A percentile compares a stretch with the other conserved stretches of the same genome.
These are phyloP conservation scores for Myrmecophaga tridactyla DNA, from an alignment of 2,113 vertebrate species.

Conservation along the genomic window DNA sequence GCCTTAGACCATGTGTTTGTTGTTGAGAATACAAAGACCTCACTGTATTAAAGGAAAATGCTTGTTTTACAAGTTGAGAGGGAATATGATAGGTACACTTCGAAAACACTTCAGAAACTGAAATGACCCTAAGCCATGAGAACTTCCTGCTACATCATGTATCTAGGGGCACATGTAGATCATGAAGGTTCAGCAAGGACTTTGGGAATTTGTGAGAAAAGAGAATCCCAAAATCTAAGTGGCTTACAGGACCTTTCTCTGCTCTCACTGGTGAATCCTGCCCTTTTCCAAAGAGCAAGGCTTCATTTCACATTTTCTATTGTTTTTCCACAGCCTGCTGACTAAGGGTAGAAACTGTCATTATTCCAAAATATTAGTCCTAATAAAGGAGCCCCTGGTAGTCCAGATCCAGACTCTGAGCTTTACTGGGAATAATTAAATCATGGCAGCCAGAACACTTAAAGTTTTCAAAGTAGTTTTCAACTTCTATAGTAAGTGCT, in stretches of 20 bases:
- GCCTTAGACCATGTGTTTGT: slow-evolving; percentile 74
- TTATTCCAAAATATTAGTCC: slow-evolving; percentile 37
- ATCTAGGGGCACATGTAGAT: slow-evolving; percentile 43
- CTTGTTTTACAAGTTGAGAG: slow-evolving; percentile 76
- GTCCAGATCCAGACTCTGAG: neutral
- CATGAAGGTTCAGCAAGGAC: neutral
- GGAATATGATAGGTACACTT: slow-evolving; percentile 81
- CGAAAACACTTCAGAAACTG: slow-evolving; percentile 77
- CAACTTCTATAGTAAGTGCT: neutral
- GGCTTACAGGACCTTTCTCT: neutral
- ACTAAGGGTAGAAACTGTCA: neutral
- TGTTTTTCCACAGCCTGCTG: slow-evolving; percentile 7
- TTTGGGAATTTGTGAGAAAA: neutral
- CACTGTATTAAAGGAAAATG: slow-evolving; percentile 76
- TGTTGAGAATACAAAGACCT: slow-evolving; percentile 83
- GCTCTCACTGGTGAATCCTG: neutral
- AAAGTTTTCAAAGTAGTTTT: slow-evolving; percentile 52
- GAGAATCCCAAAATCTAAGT: neutral
- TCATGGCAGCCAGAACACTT: neutral
- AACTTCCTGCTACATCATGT: slow-evolving; percentile 71
- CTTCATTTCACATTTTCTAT: neutral
- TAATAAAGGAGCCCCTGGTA: neutral
- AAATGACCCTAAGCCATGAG: slow-evolving; percentile 70
- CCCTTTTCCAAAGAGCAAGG: neutral
- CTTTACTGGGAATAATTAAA: neutral